Conservation (phyloP, 2,113 vertebrate species). For the Scortum barcoo region DNA sequence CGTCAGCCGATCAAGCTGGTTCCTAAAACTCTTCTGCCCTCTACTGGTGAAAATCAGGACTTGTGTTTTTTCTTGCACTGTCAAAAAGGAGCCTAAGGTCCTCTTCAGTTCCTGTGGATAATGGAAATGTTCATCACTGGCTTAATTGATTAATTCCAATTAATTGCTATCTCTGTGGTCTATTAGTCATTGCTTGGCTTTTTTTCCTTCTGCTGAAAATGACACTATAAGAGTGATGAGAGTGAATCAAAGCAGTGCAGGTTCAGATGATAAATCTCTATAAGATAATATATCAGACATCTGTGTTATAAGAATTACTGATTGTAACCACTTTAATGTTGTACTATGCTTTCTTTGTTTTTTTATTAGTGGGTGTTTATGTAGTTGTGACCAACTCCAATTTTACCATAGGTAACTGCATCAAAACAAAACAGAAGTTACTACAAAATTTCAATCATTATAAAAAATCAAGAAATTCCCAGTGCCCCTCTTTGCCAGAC, state of each 20-base stretch:
- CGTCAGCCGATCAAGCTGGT: neutral
- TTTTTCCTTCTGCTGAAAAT: no score
- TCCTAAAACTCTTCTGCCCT: conserved; percentile 38
- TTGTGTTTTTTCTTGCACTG: neutral
- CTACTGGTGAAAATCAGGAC: conserved; percentile 46
- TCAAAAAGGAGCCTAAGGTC: no score
- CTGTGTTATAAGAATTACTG: neutral
- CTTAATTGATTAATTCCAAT: neutral
- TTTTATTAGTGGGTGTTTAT: no score
- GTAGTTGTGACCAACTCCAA: neutral
- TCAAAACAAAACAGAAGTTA: neutral
- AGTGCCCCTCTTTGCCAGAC: no score
- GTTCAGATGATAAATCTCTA: neutral
- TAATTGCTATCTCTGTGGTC: neutral
- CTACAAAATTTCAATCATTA: neutral
- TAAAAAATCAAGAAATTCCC: neutral
- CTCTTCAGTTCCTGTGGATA: neutral
- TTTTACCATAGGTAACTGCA: neutral
- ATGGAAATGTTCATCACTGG: neutral
- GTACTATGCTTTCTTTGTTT: no score
- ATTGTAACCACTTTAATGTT: neutral
- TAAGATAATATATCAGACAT: neutral
- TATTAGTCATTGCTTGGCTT: no score
- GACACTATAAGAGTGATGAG: no score
- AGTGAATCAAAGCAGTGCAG: neutral